A percentile compares a stretch with the other conserved stretches of the same genome.
Evolutionary conservation across 2,888 invertebrate species (phyloP).

Genomic region (Stictocephala bisonia): DNA sequence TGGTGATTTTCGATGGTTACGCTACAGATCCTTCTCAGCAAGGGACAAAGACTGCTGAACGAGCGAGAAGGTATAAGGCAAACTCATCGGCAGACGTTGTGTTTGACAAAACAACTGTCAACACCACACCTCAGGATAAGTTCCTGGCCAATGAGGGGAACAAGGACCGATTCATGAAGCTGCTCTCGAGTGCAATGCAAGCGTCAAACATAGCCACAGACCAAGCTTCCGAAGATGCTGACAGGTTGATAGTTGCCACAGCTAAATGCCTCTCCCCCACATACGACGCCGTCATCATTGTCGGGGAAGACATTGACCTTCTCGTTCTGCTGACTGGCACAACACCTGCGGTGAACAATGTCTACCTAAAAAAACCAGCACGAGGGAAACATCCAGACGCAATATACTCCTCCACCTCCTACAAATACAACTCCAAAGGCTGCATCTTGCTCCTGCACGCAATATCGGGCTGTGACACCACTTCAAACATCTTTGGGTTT

Average conservation of each 20-base stretch:
- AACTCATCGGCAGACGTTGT: conserved; percentile 37
- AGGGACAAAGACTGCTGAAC: conserved; percentile 37
- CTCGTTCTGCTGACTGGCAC: conserved; percentile 42
- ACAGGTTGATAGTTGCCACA: conserved; percentile 43
- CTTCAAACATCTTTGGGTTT: conserved; percentile 41
- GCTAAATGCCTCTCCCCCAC: conserved; percentile 35
- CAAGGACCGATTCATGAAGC: conserved; percentile 40
- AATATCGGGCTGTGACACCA: conserved; percentile 29
- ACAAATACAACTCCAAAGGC: conserved; percentile 26
- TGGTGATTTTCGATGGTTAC: conserved; percentile 27
- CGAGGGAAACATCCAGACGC: conserved; percentile 27
- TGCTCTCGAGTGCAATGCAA: conserved; percentile 33
- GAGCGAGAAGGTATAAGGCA: conserved; percentile 39
- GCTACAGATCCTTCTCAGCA: conserved; percentile 22
- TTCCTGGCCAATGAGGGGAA: conserved; percentile 42
- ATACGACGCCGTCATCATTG: conserved; percentile 37
- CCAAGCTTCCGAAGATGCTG: conserved; percentile 46
- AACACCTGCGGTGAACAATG: conserved; percentile 25
- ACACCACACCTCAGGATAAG: conserved; percentile 36
- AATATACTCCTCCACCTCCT: conserved; percentile 30
- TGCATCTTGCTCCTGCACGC: conserved; percentile 27
- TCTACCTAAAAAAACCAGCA: conserved; percentile 30
- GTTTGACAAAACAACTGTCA: conserved; percentile 39
- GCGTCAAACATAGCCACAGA: conserved; percentile 26
- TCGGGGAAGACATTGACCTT: conserved; percentile 45